Evolutionary conservation across 2,797 vertebrate genomes (phyloP), one percentile per base, ranked within the genome.

Genomic region (Cephalopachus bancanus): DNA sequence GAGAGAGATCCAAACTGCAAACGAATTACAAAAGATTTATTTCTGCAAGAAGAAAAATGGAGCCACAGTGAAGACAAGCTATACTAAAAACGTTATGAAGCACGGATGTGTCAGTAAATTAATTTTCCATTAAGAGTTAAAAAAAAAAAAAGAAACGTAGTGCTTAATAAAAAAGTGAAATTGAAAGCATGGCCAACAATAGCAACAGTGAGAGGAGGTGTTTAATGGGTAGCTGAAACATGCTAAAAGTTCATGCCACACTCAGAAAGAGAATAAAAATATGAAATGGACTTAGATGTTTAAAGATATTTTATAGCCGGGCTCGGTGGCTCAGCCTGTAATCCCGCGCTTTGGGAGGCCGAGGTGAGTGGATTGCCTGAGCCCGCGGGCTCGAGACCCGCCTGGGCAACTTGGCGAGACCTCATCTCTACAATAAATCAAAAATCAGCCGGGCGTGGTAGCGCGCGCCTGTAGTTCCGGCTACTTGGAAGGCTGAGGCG

Each of bases 71-170:
- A 91, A 94, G 5, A 80, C 0, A 26, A 19, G 15, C 17, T 83
- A 78, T 53, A 17, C 22, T 51, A 76, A 96, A 92, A 91, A 65
- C 83, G 89, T 19, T 16, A 64, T 16, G 28, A 93, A 93, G 22
- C 55, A 80, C 15, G 37, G 24, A 71, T 65, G 10, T 65, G 30
- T 65, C 55, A 65, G 51, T 76, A 93, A 89, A 59, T 80, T 80
- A 76, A 95, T 92, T 76, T 95, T 71, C 20, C 37, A 37, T 57
- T 33, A 26, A 65, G 4, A 65, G 5, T 22, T 19, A 69, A 93
- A 84, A 49, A 33, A 64, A 10, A 28, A 28, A 64, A 10, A 84
- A 33, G 57, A 51, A 28, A 65, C 20, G 71, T 62, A 78, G n/a
- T 55, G 37, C 78, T 93, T 84, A 90, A 60, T 69, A 51, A 74